These are phyloP conservation scores for Apistogramma diplotaenia DNA, from an alignment of 2,113 vertebrate genomes.

Conservation along the genomic window DNA sequence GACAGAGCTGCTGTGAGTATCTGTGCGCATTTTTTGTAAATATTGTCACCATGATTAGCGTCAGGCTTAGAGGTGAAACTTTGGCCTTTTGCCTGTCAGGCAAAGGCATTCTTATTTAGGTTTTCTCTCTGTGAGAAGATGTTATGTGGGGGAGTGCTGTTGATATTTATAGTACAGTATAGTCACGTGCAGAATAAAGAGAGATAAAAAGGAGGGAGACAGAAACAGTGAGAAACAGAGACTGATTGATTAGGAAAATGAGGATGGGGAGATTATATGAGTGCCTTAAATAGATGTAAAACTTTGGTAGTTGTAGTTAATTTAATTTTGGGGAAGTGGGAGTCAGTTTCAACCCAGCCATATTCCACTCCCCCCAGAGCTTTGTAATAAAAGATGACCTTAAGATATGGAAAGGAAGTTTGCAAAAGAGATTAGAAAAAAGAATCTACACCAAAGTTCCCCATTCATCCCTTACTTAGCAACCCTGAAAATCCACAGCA, in stretches of 20 bases:
- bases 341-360: neutral
- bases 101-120: constrained; percentile 32
- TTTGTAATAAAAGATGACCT: neutral
- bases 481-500: neutral
- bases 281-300: neutral
- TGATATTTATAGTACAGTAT: constrained; percentile 44
- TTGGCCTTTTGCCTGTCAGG: constrained; percentile 61
- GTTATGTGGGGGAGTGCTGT: constrained; percentile 35
- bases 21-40: constrained; percentile 32
- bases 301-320: neutral
- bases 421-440: neutral
- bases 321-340: neutral
- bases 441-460: neutral
- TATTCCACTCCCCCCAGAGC: neutral
- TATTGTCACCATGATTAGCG: constrained; percentile 67
- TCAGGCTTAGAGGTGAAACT: constrained; percentile 53
- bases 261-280: neutral
- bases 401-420: neutral
- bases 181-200: constrained; percentile 21
- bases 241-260: neutral
- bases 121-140: constrained; percentile 30
- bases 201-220: neutral
- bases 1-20: constrained; percentile 58
- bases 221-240: neutral
- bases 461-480: neutral